Conservation (phyloP, 2,888 invertebrate genomes). For the Lasioglossum oenotherae region DNA sequence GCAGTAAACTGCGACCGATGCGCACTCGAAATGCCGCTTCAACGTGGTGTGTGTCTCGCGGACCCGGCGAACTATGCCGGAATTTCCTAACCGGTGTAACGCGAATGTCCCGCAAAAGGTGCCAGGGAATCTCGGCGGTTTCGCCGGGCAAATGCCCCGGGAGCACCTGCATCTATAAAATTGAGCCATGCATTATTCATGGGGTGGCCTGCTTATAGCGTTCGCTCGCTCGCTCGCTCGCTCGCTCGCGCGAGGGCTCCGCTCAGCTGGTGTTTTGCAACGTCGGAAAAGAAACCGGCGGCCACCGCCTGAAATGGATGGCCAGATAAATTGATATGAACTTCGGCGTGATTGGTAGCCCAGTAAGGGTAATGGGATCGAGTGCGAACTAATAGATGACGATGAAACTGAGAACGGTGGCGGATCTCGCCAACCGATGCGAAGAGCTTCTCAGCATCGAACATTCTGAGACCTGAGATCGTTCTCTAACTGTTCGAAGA, state of each 20-base stretch:
- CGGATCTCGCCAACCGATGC: neutral
- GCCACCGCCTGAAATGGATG: constrained; percentile 56
- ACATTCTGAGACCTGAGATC: neutral
- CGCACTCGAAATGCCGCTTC: constrained; percentile 43
- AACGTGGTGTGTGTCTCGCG: constrained; percentile 28
- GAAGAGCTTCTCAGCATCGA: neutral
- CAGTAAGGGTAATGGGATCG: constrained; percentile 53
- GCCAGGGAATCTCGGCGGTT: constrained; percentile 72
- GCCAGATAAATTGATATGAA: constrained; percentile 63
- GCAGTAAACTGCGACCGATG: constrained; percentile 47
- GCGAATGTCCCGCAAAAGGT: constrained; percentile 65
- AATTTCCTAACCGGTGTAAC: constrained; percentile 64
- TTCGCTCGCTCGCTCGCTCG: neutral
- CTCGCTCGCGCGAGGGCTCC: constrained; percentile 7
- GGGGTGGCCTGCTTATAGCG: constrained; percentile 66
- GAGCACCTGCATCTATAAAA: constrained; percentile 73
- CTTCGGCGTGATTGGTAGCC: constrained; percentile 54
- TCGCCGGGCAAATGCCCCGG: constrained; percentile 71
- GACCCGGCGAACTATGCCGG: constrained; percentile 61
- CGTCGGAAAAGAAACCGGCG: constrained; percentile 51
- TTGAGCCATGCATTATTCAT: constrained; percentile 80
- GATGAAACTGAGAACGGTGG: neutral
- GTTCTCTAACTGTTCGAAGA: neutral
- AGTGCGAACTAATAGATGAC: constrained; percentile 25
- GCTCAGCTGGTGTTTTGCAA: constrained; percentile 70